Evolutionary conservation across 2,113 vertebrate genomes (phyloP), one percentile per base, ranked within the genome.

Genomic region (Bos javanicus): DNA sequence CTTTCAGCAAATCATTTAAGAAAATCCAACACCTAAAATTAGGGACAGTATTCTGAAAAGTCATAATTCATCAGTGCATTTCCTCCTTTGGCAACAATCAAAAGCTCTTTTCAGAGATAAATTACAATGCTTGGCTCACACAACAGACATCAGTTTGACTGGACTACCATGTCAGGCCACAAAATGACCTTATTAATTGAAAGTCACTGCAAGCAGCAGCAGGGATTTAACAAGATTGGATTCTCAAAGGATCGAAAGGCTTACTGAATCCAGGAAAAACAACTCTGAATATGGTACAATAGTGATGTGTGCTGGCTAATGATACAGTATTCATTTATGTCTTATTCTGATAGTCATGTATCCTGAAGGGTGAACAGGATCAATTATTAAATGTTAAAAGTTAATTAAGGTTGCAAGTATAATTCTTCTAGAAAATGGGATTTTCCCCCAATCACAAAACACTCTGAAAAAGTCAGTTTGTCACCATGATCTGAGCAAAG

Each of bases 131-230:
- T 84, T 87, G 62, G 8, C 30, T 84, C 14, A 85, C 4, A 36
- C 25, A 85, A 57, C 26, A 92, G 28, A 81, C 25, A 25, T 39
- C 43, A 87, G 30, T 30, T 26, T 84, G 25, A 12, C 7, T 83
- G 39, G 23, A 60, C 46, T 85, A 30, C 30, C 36, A 50, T 21
- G 3, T 23, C 82, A 64, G 28, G 7, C 33, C 39, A 83, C 50
- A 78, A 85, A 86, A 95, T 84, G 89, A 95, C 21, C 36, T 91
- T 67, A n/a, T 56, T 90, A 91, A 60, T 59, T 96, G 33, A 57
- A 98, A 92, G 28, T 59, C 36, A 91, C 6, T 95, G 67, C 60
- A 71, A 93, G 74, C 43, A 93, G 78, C 33, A 93, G 33, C 48
- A 89, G 26, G 57, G 10, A 89, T 80, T 94, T 86, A 74, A 54